Conservation (phyloP, 2,888 invertebrate genomes). For the Allophyes oxyacanthae region DNA sequence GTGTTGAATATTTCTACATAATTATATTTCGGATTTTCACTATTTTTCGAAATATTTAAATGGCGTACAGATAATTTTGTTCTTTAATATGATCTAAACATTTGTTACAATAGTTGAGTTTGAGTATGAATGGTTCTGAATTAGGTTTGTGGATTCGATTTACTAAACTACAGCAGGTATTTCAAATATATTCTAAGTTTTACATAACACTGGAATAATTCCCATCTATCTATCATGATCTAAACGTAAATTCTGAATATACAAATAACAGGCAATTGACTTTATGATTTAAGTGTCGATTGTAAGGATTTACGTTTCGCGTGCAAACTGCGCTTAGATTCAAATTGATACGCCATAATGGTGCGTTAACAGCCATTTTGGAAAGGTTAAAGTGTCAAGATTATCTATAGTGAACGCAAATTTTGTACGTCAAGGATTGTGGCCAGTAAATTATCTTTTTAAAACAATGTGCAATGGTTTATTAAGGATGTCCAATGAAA, state of each 20-base stretch:
- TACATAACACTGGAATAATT: conserved; percentile 17
- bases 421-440: conserved; percentile 35
- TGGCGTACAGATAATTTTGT: too few relatives aligned
- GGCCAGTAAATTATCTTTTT: conserved; percentile 26
- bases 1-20: too few relatives aligned
- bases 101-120: too few relatives aligned
- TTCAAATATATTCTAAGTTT: conserved; percentile 6
- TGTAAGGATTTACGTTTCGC: conserved; percentile 48
- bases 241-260: conserved; percentile 20
- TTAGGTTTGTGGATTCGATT: too few relatives aligned
- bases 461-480: conserved; percentile 12
- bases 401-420: conserved; percentile 35
- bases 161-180: background rate
- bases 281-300: conserved; percentile 45
- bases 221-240: conserved; percentile 21
- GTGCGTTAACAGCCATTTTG: conserved; percentile 42
- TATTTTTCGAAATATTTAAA: too few relatives aligned
- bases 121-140: too few relatives aligned
- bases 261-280: conserved; percentile 43
- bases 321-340: conserved; percentile 45
- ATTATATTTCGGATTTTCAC: too few relatives aligned
- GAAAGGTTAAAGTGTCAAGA: conserved; percentile 45
- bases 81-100: too few relatives aligned
- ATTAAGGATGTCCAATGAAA: conserved; percentile 14
- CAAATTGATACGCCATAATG: conserved; percentile 45